Evolutionary conservation across 2,113 vertebrate genomes (phyloP).

Genomic region (Dipodomys stephensi): DNA sequence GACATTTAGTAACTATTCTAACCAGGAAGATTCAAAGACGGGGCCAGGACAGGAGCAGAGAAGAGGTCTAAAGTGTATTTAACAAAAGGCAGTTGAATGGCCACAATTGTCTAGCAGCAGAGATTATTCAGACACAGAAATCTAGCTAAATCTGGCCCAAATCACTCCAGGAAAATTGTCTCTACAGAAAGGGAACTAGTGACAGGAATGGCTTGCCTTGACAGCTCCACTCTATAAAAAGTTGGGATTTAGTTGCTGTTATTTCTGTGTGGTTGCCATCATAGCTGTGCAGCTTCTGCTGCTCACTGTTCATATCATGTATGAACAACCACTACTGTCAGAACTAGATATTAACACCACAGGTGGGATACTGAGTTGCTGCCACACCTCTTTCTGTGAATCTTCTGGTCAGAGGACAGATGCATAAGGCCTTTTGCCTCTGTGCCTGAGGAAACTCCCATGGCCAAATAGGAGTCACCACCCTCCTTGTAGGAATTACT

Average conservation of each 20-base stretch:
- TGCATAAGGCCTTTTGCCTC: too few species aligned
- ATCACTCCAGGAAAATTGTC: not conserved
- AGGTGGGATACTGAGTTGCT: not conserved
- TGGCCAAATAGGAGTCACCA: not conserved
- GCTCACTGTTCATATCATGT: not conserved
- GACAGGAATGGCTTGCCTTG: too few species aligned
- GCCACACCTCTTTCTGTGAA: not conserved
- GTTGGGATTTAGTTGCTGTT: not conserved
- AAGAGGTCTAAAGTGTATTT: not conserved
- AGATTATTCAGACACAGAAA: constrained; percentile 15
- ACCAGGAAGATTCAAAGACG: constrained; percentile 10
- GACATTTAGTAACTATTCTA: not conserved
- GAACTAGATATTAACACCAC: not conserved
- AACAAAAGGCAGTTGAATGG: not conserved
- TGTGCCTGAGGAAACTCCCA: not conserved
- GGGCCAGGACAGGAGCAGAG: not conserved
- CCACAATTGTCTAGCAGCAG: constrained; percentile 13
- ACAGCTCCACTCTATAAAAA: too few species aligned
- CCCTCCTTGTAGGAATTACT: too few species aligned
- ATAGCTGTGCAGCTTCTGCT: not conserved
- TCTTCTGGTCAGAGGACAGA: not conserved
- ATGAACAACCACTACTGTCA: not conserved
- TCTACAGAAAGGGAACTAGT: too few species aligned
- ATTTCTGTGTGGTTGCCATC: not conserved
- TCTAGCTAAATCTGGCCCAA: not conserved